Evolutionary conservation across 2,888 invertebrate genomes (phyloP).

Genomic region (Drosophila quinaria): DNA sequence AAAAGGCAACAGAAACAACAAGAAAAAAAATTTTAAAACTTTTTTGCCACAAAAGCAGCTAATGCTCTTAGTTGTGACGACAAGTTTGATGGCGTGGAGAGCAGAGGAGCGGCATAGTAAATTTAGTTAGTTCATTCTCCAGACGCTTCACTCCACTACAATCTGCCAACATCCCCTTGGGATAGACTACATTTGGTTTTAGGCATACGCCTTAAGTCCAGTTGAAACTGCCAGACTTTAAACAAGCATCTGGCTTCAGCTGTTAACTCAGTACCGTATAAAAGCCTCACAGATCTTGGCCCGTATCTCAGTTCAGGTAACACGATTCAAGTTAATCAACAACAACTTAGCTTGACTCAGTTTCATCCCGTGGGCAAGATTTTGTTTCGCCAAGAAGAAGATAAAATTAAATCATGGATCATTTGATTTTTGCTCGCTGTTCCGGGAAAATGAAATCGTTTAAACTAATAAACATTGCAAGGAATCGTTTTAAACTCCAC

Average conservation of each 20-base stretch:
- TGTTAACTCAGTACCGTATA: slow-evolving; percentile 9
- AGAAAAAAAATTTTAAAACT: slow-evolving; percentile 52
- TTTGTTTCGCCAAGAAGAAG: slow-evolving; percentile 12
- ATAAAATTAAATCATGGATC: slow-evolving; percentile 37
- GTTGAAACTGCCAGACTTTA: slow-evolving; percentile 12
- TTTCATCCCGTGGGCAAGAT: background rate
- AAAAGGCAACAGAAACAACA: slow-evolving; percentile 37
- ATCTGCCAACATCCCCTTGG: slow-evolving; percentile 26
- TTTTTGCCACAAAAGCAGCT: slow-evolving; percentile 69
- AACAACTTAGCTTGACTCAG: background rate
- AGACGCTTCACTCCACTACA: slow-evolving; percentile 5
- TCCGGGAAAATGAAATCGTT: too few species aligned
- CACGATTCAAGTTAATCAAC: slow-evolving; percentile 45
- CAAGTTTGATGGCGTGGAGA: background rate
- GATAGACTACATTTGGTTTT: slow-evolving; percentile 37
- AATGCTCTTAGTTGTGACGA: slow-evolving; percentile 56
- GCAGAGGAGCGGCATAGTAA: background rate
- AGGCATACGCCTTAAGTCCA: slow-evolving; percentile 14
- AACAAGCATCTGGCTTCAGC: slow-evolving; percentile 38
- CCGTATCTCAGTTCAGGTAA: slow-evolving; percentile 24
- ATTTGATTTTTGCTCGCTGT: slow-evolving; percentile 10
- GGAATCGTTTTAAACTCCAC: background rate
- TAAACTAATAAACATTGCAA: background rate
- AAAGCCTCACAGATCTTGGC: slow-evolving; percentile 10
- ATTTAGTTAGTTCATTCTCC: slow-evolving; percentile 24